Evolutionary conservation across 2,888 invertebrate genomes (phyloP), one percentile per base, ranked within the genome.

Genomic region (Spilarctia lutea): DNA sequence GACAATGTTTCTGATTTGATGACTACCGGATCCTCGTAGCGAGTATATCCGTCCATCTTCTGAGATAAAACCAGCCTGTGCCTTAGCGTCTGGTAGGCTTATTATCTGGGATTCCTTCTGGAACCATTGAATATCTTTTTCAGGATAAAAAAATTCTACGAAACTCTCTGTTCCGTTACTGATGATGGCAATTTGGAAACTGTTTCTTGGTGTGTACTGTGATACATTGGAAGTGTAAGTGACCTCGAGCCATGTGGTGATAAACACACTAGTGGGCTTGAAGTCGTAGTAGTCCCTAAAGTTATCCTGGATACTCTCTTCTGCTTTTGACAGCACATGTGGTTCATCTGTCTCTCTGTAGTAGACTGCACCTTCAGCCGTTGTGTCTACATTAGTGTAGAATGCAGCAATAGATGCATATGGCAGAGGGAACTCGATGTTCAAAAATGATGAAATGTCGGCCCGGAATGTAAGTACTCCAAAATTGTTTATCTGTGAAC

Each of bases 191-290:
- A 92, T 85, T 96, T 99, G 99, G 93, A 98, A 99, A 45, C 98
- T 99, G 93, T 99, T 99, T 74, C 96, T 96, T 91, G 97, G 97
- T 2, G 75, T 72, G 20, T 71, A 42, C 88, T 98, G 97, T 86
- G 98, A 97, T 72, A 93, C 96, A 75, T 96, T 94, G 68, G 96
- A 96, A 87, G 96, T 97, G 89, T 98, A 98, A 0, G 98, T 98
- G 1, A 99, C 99, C 73, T 97, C 97, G 56, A 97, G 95, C 99
- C 99, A 99, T 0, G 99, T 99, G 27, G 97, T 98, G 70, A 99
- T 96, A 87, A 99, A 98, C 8, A 99, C 96, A 84, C 97, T 97
- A 0, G 94, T 96, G 0, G 99, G 98, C 85, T 96, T 95, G 90
- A 99, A 99, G 77, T 97, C 96, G 4, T 93, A 92, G 67, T 97